A percentile compares a stretch with the other conserved stretches of the same genome.
Evolutionary conservation across 37 sponge, comb jelly and placozoan genomes (phyloP).

Genomic region (Beroe ovata): DNA sequence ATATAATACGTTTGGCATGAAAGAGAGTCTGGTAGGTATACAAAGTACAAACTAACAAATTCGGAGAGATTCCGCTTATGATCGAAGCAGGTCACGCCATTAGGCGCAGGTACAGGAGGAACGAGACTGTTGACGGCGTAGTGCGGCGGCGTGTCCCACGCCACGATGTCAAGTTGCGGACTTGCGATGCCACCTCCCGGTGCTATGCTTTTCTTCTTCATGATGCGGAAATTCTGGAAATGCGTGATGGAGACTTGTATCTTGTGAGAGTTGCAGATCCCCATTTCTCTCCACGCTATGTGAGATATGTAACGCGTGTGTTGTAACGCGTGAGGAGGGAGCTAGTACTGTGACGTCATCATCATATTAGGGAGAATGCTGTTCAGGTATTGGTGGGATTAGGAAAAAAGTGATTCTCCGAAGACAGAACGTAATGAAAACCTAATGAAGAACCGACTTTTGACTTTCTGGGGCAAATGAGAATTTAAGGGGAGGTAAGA

Average conservation of each 20-base stretch:
- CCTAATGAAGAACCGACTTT: too few species aligned
- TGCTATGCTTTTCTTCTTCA: conserved; percentile 53
- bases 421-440: too few species aligned
- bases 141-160: neutral
- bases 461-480: too few species aligned
- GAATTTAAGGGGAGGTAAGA: too few species aligned
- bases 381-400: too few species aligned
- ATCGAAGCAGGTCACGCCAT: neutral
- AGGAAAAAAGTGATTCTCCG: too few species aligned
- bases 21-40: too few species aligned
- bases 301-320: too few species aligned
- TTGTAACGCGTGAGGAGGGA: too few species aligned
- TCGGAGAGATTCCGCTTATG: neutral
- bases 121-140: neutral
- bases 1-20: too few species aligned
- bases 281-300: conserved; percentile 5
- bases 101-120: neutral
- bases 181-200: neutral
- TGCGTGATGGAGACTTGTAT: conserved; percentile 38
- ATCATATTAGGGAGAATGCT: too few species aligned
- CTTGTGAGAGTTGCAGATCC: conserved; percentile 67
- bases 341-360: too few species aligned
- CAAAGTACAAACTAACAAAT: neutral
- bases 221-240: conserved; percentile 42
- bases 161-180: neutral